A percentile compares a stretch with the other conserved stretches of the same genome.
phyloP scores from a whole-genome alignment of 2,888 invertebrate species.

The Phaedon cochleariae region DNA sequence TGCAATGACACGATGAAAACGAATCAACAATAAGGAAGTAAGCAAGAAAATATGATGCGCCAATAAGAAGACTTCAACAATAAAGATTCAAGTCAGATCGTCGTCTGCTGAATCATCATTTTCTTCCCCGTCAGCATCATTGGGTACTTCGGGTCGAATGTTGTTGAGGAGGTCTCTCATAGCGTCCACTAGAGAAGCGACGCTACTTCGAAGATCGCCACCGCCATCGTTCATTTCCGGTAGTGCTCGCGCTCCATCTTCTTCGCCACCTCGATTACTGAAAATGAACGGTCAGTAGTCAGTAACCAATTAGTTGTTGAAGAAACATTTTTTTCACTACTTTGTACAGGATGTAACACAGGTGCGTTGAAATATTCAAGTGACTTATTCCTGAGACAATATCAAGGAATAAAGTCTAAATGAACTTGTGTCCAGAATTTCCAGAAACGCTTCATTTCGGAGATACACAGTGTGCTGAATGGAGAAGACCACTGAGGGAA shows the following conservation, averaged over 20 bases:
- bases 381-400: too few species aligned
- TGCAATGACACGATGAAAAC: too few species aligned
- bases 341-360: too few species aligned
- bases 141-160: conserved; percentile 69
- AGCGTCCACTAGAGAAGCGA: conserved; percentile 74
- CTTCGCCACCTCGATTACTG: conserved; percentile 46
- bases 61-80: conserved; percentile 18
- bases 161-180: conserved; percentile 77
- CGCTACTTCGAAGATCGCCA: conserved; percentile 69
- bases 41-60: conserved; percentile 15
- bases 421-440: too few species aligned
- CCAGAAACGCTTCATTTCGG: too few species aligned
- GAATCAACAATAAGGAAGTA: conserved; percentile 37
- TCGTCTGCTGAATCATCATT: conserved; percentile 65
- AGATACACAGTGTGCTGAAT: too few species aligned
- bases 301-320: too few species aligned
- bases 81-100: conserved; percentile 53
- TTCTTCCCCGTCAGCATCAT: conserved; percentile 64
- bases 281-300: neutral
- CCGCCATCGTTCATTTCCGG: conserved; percentile 57
- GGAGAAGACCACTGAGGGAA: too few species aligned
- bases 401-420: too few species aligned
- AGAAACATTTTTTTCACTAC: too few species aligned
- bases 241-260: conserved; percentile 57
- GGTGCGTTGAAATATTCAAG: too few species aligned